Evolutionary conservation across 2,113 vertebrate genomes (phyloP).

Genomic region (Onychostoma macrolepis): DNA sequence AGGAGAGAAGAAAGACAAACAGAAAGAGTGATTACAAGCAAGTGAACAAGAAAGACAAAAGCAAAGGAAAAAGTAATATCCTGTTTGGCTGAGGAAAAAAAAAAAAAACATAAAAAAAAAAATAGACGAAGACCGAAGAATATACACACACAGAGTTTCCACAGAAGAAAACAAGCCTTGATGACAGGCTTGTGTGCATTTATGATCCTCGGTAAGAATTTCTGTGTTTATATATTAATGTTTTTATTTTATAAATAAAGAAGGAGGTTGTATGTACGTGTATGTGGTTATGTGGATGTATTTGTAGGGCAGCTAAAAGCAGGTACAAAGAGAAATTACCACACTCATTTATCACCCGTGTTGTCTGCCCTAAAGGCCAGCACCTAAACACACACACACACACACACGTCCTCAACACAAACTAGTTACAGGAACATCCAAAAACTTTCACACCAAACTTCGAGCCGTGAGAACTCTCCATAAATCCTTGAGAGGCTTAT

Average conservation of each 20-base stretch:
- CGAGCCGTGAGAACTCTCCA: not conserved
- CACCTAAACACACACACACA: conserved; percentile 25
- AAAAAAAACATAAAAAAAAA: conserved; percentile 31
- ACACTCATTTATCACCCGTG: conserved; percentile 59
- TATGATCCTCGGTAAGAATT: not conserved
- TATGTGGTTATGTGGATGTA: conserved; percentile 18
- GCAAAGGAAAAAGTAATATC: conserved; percentile 41
- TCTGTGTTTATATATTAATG: not conserved
- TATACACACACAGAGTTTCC: not conserved
- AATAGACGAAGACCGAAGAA: not conserved
- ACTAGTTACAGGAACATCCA: conserved; percentile 25
- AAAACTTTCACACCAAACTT: conserved; percentile 17
- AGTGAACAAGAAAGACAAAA: conserved; percentile 36
- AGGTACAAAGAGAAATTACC: conserved; percentile 54
- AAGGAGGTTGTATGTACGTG: conserved; percentile 6
- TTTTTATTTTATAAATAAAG: not conserved
- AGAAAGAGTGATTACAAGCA: conserved; percentile 27
- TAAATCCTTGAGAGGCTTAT: conserved; percentile 6
- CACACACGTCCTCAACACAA: conserved; percentile 11
- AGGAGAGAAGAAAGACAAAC: conserved; percentile 36
- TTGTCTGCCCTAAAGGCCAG: conserved; percentile 37
- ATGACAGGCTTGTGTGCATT: conserved; percentile 30
- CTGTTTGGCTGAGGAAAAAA: conserved; percentile 42
- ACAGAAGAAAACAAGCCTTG: not conserved
- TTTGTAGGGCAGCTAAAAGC: conserved; percentile 43